phyloP scores from a whole-genome alignment of 2,888 invertebrate genomes.

The Acleris literana region DNA sequence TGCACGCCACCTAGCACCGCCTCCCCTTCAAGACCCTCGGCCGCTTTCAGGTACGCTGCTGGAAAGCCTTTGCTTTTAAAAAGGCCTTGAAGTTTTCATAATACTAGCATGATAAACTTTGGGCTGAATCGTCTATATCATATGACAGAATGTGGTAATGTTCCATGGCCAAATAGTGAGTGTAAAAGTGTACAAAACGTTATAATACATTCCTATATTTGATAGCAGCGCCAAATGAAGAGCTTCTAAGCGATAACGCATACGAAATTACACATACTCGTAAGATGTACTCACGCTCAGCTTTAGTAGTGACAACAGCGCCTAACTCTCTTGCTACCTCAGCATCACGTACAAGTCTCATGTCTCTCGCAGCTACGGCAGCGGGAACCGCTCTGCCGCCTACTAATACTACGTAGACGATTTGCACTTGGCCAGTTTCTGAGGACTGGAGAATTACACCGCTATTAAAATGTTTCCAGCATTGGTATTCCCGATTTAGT shows the following conservation, averaged over 20 bases:
- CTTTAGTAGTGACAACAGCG: conserved; percentile 90
- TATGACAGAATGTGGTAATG: too few relatives aligned
- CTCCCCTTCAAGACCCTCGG: conserved; percentile 84
- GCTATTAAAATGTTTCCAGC: too few relatives aligned
- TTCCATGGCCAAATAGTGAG: too few relatives aligned
- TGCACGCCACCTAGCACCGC: conserved; percentile 63
- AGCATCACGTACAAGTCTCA: conserved; percentile 90
- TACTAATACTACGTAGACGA: conserved; percentile 92
- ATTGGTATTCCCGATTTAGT: too few relatives aligned
- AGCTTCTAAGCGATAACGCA: too few relatives aligned
- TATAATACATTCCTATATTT: too few relatives aligned
- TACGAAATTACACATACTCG: too few relatives aligned
- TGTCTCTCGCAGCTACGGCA: conserved; percentile 91
- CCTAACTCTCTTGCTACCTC: conserved; percentile 90
- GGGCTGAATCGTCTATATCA: too few relatives aligned
- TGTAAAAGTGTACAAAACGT: too few relatives aligned
- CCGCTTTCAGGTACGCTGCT: conserved; percentile 88
- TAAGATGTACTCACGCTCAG: conserved; percentile 88
- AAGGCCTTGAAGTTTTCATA: too few relatives aligned
- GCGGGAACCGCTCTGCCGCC: conserved; percentile 92
- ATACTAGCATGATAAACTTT: too few relatives aligned
- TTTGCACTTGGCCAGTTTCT: conserved; percentile 84
- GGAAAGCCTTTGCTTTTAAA: conserved; percentile 38
- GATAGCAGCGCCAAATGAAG: too few relatives aligned
- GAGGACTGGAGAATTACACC: conserved; percentile 53